These are phyloP conservation scores for Garra rufa DNA, from an alignment of 2,113 vertebrate species.

Conservation along the genomic window DNA sequence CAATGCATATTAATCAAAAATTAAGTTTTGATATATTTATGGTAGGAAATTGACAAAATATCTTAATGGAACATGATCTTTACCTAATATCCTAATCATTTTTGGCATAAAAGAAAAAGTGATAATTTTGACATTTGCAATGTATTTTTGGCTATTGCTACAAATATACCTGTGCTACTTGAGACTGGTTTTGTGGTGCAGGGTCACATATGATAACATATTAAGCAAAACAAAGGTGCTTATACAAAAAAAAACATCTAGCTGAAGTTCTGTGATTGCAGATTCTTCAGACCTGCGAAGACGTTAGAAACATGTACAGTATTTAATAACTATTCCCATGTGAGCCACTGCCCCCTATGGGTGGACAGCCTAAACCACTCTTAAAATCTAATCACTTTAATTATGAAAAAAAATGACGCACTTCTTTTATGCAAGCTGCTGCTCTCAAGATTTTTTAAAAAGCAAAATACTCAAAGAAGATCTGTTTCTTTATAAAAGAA, in stretches of 20 bases:
- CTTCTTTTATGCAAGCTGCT: conserved; percentile 2
- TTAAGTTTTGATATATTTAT: no score
- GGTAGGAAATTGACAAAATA: no score
- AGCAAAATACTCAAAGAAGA: neutral
- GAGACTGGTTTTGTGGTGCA: no score
- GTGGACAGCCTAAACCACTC: neutral
- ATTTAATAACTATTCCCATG: conserved; percentile 39
- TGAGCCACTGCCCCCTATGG: conserved; percentile 73
- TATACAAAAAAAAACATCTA: neutral
- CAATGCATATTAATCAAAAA: no score
- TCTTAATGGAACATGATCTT: no score
- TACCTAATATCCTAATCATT: no score
- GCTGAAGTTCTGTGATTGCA: neutral
- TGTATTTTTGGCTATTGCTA: no score
- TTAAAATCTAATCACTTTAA: conserved; percentile 2
- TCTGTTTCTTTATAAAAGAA: conserved; percentile 13
- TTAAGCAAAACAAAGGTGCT: neutral
- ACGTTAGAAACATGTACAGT: neutral
- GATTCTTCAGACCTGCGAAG: neutral
- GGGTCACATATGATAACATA: neutral
- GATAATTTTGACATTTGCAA: no score
- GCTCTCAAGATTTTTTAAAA: conserved; percentile 10
- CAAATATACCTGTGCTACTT: no score
- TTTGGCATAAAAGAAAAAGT: no score
- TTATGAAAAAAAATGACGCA: conserved; percentile 15